Base-by-base conservation (phyloP, 2,888 invertebrate genomes). In the Hartigia nigra region DNA sequence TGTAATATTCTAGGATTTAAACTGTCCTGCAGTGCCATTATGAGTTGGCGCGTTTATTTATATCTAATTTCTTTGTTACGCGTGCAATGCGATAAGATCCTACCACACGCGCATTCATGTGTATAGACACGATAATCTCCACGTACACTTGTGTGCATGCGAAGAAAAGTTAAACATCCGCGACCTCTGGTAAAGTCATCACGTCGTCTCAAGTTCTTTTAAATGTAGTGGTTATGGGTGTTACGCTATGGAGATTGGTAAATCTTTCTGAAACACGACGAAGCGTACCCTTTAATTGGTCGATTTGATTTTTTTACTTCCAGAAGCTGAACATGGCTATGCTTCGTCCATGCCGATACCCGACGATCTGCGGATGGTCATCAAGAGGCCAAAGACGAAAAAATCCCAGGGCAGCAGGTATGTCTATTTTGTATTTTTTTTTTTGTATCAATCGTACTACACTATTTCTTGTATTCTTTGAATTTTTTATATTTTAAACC, bases 391-490 rank as follows among this genome's bases (percentile, higher is more conserved):
- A 92, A 96, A 95, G 95, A 95, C 95, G 92, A 97, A 96, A 94
- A 97, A 97, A 93, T 95, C 96, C 92, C 96, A 96, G 94, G 96
- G 96, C 93, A 96, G 96, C 95, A 96, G 96, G 97, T 97, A 93
- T 93, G 94, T 72, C 32, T 37, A 35, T 69, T 55, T 72, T 11
- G n/a, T 23, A 23, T 55, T 23, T 55, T 5, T 55, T 23, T 55
- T 55, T 23, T 2, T 23, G 14, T 9, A 23, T 23, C 9, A 9
- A 55, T 55, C 23, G 35, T 9, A 35, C 55, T 55, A 23, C 23
- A 55, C 55, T 14, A 23, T 3, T 23, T 55, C 14, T 9, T 34
- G 34, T 34, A 34, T 4, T 34, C 4, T 55, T 23, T 39, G 5
- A 39, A 55, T 23, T 55, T 55, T 9, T 4, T 0, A 55, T 55